A percentile compares a stretch with the other conserved stretches of the same genome.
Conservation (phyloP, 1,140 invertebrate species). For the Drosophila melanogaster region Release_6_plus_ISO1_MT NT_037436.4:14396501-14397000, state of each 20-base stretch:
- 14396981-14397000: too few relatives aligned
- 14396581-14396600: conserved; percentile 12
- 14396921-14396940: too few relatives aligned
- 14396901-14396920: too few relatives aligned
- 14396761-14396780: not conserved
- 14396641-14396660: conserved; percentile 36
- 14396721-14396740: conserved; percentile 16
- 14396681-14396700: conserved; percentile 16
- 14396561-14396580: conserved; percentile 52
- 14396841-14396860: too few relatives aligned
- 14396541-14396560: conserved; percentile 1
- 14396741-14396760: conserved; percentile 23
- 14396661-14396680: conserved; percentile 37
- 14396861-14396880: too few relatives aligned
- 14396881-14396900: too few relatives aligned
- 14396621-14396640: conserved; percentile 16
- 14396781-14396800: conserved; percentile 8
- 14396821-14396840: too few relatives aligned
- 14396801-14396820: not conserved
- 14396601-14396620: conserved; percentile 11
- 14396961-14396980: too few relatives aligned
- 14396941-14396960: too few relatives aligned
- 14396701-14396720: conserved; percentile 5
- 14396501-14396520: conserved; percentile 16
- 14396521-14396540: not conserved